Evolutionary conservation across 2,888 invertebrate genomes (phyloP).

Genomic region (Graphium colonna): DNA sequence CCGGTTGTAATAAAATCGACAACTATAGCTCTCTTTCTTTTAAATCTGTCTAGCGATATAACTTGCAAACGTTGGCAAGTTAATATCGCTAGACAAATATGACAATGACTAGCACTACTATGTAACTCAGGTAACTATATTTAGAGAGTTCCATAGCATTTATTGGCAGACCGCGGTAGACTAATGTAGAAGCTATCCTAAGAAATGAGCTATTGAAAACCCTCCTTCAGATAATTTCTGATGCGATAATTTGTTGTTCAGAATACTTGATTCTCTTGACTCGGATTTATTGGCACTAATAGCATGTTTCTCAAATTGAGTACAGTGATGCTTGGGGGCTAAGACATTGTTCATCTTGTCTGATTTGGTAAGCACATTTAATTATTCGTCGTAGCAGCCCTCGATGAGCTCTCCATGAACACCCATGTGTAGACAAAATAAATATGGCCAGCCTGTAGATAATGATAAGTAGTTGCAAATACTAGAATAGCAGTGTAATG

Average conservation of each 20-base stretch:
- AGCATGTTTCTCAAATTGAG: conserved; percentile 65
- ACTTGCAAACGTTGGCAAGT: conserved; percentile 85
- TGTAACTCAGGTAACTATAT: conserved; percentile 88
- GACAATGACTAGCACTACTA: conserved; percentile 81
- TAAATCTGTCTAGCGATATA: conserved; percentile 82
- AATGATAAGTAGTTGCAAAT: conserved; percentile 69
- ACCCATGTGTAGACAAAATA: conserved; percentile 67
- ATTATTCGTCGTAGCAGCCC: conserved; percentile 83
- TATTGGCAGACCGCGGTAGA: conserved; percentile 89
- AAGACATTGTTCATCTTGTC: conserved; percentile 81
- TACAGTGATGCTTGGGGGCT: conserved; percentile 69
- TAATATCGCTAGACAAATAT: no score
- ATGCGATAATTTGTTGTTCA: conserved; percentile 59
- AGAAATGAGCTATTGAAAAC: conserved; percentile 85
- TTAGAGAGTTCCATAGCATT: conserved; percentile 88
- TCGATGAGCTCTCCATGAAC: conserved; percentile 78
- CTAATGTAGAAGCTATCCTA: conserved; percentile 88
- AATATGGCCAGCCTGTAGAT: conserved; percentile 68
- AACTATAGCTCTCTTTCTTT: conserved; percentile 83
- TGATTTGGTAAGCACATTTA: conserved; percentile 78
- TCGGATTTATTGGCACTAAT: no score
- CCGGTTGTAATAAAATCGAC: conserved; percentile 83
- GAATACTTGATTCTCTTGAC: conserved; percentile 66
- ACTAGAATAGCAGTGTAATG: conserved; percentile 67
- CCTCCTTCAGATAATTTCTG: conserved; percentile 79